These are phyloP conservation scores for Neodiprion fabricii DNA, from an alignment of 1,140 invertebrate species.

Conservation along the genomic window DNA sequence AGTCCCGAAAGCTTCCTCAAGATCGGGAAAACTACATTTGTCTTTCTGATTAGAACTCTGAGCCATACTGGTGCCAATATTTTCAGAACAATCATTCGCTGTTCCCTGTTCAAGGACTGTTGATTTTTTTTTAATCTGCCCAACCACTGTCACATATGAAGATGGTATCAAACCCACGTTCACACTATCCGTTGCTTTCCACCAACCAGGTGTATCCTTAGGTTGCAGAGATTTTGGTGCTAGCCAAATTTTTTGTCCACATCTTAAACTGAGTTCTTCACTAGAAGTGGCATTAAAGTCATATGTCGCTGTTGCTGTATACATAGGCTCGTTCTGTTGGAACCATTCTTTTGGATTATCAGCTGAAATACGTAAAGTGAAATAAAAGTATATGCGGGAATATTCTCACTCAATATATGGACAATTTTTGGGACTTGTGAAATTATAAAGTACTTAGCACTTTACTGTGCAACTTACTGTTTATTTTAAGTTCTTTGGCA, in stretches of 20 bases:
- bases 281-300: conserved; percentile 76
- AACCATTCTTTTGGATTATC: conserved; percentile 55
- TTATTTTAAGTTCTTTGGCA: conserved; percentile 44
- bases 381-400: conserved; percentile 10
- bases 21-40: not conserved
- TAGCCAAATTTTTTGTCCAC: conserved; percentile 79
- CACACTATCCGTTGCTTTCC: conserved; percentile 74
- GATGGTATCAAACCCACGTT: conserved; percentile 79
- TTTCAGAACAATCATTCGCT: conserved; percentile 15
- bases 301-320: conserved; percentile 75
- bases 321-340: conserved; percentile 73
- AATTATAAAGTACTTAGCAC: conserved; percentile 32
- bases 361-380: conserved; percentile 25
- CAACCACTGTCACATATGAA: conserved; percentile 72
- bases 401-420: conserved; percentile 17
- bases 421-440: not conserved
- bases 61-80: conserved; percentile 19
- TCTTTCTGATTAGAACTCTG: conserved; percentile 23
- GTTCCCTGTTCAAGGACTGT: conserved; percentile 29
- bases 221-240: conserved; percentile 86
- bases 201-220: conserved; percentile 75
- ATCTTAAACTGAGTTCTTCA: conserved; percentile 79
- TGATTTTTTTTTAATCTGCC: conserved; percentile 47
- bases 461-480: conserved; percentile 60
- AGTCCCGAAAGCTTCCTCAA: not conserved